Conservation (phyloP, 2,113 vertebrate genomes). For the Corythornis cristatus region DNA sequence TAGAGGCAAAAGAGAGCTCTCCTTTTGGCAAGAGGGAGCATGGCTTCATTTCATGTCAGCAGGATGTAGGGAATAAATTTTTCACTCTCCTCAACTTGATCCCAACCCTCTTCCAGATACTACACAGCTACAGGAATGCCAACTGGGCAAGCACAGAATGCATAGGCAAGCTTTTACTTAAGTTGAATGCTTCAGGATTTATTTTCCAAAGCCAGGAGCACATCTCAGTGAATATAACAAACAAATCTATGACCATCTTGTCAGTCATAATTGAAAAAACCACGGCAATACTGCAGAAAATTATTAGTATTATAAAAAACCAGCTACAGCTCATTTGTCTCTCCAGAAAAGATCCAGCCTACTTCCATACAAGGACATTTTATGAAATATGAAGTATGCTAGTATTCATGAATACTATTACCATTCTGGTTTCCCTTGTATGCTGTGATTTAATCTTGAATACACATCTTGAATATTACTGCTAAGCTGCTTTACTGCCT, state of each 20-base stretch:
- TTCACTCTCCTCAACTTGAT: neutral
- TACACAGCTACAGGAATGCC: neutral
- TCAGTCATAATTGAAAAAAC: slow-evolving; percentile 16
- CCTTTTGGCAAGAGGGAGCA: neutral
- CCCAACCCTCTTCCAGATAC: neutral
- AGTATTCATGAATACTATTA: neutral
- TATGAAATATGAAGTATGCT: neutral
- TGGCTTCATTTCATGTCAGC: neutral
- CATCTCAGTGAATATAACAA: neutral
- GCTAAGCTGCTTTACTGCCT: neutral
- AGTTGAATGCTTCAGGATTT: neutral
- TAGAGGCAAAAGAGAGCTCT: neutral
- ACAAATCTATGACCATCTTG: slow-evolving; percentile 5
- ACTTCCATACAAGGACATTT: neutral
- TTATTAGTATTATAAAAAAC: neutral
- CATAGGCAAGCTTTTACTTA: neutral
- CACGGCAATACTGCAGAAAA: neutral
- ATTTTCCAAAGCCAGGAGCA: neutral
- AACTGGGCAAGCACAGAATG: neutral
- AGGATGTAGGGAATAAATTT: neutral
- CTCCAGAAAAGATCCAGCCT: neutral
- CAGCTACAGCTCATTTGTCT: neutral
- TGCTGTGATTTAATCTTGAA: neutral
- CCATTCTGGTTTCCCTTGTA: neutral
- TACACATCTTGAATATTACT: neutral